Evolutionary conservation across 2,113 vertebrate species (phyloP).

Genomic region (Mionectes macconnelli): DNA sequence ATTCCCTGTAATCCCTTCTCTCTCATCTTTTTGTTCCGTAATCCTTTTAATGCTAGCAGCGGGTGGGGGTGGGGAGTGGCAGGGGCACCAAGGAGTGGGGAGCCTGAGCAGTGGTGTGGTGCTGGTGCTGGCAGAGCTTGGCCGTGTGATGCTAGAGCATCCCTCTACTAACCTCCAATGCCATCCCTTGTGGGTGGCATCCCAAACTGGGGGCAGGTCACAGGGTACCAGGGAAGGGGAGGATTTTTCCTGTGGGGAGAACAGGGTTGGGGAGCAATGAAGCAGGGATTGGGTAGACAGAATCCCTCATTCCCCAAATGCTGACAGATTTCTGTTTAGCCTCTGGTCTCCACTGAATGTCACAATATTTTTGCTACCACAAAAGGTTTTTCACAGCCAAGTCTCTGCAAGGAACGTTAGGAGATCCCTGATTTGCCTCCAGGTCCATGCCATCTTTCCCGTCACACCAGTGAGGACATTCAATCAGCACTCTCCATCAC

Average conservation of each 20-base stretch:
- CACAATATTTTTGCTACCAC: not conserved
- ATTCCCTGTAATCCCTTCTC: conserved; percentile 66
- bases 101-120: not conserved
- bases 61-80: not conserved
- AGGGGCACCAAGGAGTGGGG: not conserved
- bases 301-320: not conserved
- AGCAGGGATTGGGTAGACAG: not conserved
- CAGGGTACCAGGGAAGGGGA: not conserved
- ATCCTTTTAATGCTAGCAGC: conserved; percentile 54
- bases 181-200: not conserved
- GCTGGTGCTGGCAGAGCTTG: not conserved
- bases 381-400: not conserved
- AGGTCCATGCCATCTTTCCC: not conserved
- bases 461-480: not conserved
- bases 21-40: conserved; percentile 62
- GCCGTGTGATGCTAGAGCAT: not conserved
- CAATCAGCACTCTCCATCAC: not conserved
- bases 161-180: not conserved
- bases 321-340: not conserved
- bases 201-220: not conserved
- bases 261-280: rapidly evolving
- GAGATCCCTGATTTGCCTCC: not conserved
- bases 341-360: not conserved
- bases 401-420: not conserved
- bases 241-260: not conserved